These are phyloP conservation scores for Hemicentrotus pulcherrimus DNA, from an alignment of 35 echinoderm and acorn worm species.

Conservation along the genomic window DNA sequence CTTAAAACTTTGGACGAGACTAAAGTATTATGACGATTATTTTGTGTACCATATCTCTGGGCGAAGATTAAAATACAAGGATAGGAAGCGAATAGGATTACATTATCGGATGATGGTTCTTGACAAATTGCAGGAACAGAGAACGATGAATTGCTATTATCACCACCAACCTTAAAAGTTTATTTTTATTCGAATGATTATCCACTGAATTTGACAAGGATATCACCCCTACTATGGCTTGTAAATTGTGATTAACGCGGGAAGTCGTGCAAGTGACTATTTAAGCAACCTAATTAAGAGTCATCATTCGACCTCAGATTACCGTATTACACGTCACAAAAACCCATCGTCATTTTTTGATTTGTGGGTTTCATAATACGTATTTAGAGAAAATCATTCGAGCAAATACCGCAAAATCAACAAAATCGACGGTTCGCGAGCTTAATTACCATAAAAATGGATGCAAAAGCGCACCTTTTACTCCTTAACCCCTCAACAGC, in stretches of 20 bases:
- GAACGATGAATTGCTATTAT: neutral
- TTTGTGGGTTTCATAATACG: neutral
- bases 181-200: neutral
- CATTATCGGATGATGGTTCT: neutral
- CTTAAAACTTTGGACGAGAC: neutral
- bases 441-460: neutral
- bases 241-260: neutral
- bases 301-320: neutral
- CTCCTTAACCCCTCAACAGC: neutral
- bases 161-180: neutral
- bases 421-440: neutral
- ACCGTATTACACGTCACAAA: neutral
- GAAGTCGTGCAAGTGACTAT: neutral
- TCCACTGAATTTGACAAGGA: neutral
- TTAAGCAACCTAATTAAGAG: neutral
- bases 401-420: constrained; percentile 10
- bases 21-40: neutral
- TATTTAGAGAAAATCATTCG: neutral
- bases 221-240: neutral
- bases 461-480: neutral
- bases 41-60: neutral
- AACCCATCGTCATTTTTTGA: neutral
- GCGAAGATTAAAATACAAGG: neutral
- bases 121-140: neutral
- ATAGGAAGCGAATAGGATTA: neutral